Percentiles rank a stretch among this genome's conserved stretches.
These are phyloP conservation scores for Pimpla rufipes DNA, from an alignment of 2,888 invertebrate species.

Conservation along the genomic window DNA sequence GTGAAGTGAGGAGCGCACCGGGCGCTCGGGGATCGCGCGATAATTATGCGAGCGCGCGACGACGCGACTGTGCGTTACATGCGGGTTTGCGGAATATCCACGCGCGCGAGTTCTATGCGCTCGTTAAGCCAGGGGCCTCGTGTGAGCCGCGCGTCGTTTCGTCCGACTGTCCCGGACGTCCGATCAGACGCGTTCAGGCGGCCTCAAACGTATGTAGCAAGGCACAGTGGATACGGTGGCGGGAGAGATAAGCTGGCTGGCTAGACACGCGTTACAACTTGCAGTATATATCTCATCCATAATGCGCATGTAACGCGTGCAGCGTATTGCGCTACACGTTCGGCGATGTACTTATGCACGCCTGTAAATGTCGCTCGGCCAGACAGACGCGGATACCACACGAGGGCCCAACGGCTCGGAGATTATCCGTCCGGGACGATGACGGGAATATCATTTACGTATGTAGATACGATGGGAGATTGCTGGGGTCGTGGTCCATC, in stretches of 20 bases:
- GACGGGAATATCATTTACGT: conserved; percentile 37
- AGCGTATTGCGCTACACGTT: neutral
- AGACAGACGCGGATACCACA: conserved; percentile 15
- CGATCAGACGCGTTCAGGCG: conserved; percentile 34
- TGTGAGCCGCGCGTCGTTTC: neutral
- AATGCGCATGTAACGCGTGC: neutral
- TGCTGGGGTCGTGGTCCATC: neutral
- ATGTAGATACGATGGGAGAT: conserved; percentile 27
- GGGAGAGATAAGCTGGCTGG: conserved; percentile 20
- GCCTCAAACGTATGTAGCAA: conserved; percentile 19
- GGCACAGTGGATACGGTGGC: neutral
- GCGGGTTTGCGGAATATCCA: neutral
- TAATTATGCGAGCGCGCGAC: conserved; percentile 31
- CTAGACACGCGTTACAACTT: neutral
- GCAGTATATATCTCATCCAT: conserved; percentile 14
- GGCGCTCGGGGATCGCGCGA: neutral
- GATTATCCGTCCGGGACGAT: conserved; percentile 17
- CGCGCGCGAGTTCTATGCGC: neutral
- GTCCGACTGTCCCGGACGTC: conserved; percentile 16
- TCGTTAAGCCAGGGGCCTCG: conserved; percentile 14
- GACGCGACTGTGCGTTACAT: conserved; percentile 11
- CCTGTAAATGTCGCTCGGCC: conserved; percentile 7
- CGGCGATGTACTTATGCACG: conserved; percentile 28
- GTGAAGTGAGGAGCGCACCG: neutral
- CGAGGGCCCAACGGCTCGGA: neutral